These are phyloP conservation scores for Salvelinus alpinus DNA, from an alignment of 2,113 vertebrate genomes.

Conservation along the genomic window DNA sequence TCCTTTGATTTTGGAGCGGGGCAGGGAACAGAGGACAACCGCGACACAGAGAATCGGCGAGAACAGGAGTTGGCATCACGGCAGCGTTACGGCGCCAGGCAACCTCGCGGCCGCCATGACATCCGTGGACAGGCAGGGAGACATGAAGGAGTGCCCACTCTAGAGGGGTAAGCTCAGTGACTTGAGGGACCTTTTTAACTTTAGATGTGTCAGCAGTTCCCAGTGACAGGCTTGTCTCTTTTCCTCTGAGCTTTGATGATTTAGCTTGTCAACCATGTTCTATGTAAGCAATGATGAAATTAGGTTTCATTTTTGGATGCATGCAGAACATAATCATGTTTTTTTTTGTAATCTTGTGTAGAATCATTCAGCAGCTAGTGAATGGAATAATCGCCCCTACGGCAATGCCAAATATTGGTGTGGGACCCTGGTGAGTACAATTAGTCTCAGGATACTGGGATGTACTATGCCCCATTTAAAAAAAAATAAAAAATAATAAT, in stretches of 20 bases:
- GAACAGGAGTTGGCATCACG: conserved; percentile 88
- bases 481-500: no score
- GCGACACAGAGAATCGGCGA: conserved; percentile 83
- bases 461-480: not conserved
- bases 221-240: not conserved
- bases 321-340: conserved; percentile 4
- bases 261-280: not conserved
- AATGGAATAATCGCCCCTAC: conserved; percentile 94
- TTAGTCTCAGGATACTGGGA: not conserved
- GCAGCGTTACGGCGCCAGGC: conserved; percentile 86
- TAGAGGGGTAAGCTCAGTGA: conserved; percentile 82
- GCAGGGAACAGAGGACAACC: conserved; percentile 76
- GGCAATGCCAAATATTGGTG: conserved; percentile 90
- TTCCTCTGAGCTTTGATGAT: not conserved
- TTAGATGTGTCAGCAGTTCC: not conserved
- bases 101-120: conserved; percentile 86
- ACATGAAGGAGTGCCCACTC: conserved; percentile 89
- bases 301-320: not conserved
- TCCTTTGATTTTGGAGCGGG: conserved; percentile 84
- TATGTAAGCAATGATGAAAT: not conserved
- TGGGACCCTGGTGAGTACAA: conserved; percentile 90
- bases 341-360: conserved; percentile 56
- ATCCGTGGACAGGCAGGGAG: conserved; percentile 83
- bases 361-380: conserved; percentile 95
- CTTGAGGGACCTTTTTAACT: not conserved